Evolutionary conservation across 1,140 invertebrate species (phyloP), one percentile per base, ranked within the genome.

Genomic region (Bombus terrestris): DNA sequence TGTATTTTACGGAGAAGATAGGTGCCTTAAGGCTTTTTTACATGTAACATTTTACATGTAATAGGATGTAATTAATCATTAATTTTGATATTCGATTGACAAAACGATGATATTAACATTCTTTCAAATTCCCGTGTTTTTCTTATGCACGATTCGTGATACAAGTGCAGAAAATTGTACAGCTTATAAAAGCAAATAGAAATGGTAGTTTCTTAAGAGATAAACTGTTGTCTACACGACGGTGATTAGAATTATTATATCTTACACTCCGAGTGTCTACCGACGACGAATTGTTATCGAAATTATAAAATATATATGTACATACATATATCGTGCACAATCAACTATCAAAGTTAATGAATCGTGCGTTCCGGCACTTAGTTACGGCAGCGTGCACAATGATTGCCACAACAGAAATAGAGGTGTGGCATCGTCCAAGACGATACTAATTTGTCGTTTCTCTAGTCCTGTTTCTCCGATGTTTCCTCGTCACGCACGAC

Each of bases 351-450:
- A 85, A 90, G 92, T 94, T 94, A 94, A 94, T 94, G 93, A 94
- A 93, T 94, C 92, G 93, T 94, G 86, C 90, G 91, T 94, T 94
- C 94, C 93, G 93, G 93, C 93, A 93, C 92, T 94, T 94, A 94
- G 93, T 92, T 93, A 91, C 92, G 92, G 92, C 90, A 93, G 89
- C 86, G 89, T 81, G 85, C 81, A 87, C 82, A 77, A 78, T 84
- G 86, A 90, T 78, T 91, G 89, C 90, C 90, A 89, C 84, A 89
- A 59, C 25, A 89, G 84, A 73, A 81, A 87, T 89, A 82, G 57
- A 68, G 91, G 93, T 92, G 91, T 91, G 93, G 91, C 91, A 83
- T 78, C 88, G 75, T 88, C 83, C 79, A 64, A 79, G 86, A 83
- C 82, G 88, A 81, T 86, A 85, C 83, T 90, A 90, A 90, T 89